Evolutionary conservation across 2,888 invertebrate genomes (phyloP).

Genomic region (Clepsis dumicolana): DNA sequence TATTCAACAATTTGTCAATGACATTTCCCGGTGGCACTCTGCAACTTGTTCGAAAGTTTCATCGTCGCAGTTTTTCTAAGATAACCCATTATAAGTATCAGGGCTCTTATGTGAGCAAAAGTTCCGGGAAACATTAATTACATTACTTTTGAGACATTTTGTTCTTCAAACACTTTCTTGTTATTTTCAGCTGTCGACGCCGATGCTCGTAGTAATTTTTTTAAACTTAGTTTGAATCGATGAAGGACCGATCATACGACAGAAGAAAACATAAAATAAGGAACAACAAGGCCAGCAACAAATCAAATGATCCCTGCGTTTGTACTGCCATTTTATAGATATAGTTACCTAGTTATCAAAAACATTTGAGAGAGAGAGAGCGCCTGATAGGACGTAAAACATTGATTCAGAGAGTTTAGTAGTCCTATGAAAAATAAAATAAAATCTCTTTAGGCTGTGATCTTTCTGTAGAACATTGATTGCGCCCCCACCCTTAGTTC

Average conservation of each 20-base stretch:
- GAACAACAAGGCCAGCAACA: slow-evolving; percentile 31
- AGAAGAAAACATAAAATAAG: slow-evolving; percentile 33
- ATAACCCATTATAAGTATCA: slow-evolving; percentile 54
- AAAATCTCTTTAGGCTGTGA: slow-evolving; percentile 65
- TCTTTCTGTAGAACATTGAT: slow-evolving; percentile 76
- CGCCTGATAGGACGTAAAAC: slow-evolving; percentile 33
- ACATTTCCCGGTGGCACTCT: slow-evolving; percentile 52
- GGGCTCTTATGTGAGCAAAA: slow-evolving; percentile 53
- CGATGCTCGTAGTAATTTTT: slow-evolving; percentile 5
- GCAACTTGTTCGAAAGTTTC: slow-evolving; percentile 53
- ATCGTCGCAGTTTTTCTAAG: slow-evolving; percentile 50
- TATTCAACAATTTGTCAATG: slow-evolving; percentile 54
- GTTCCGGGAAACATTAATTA: slow-evolving; percentile 63
- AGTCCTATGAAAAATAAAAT: slow-evolving; percentile 65
- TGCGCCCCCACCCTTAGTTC: slow-evolving; percentile 70
- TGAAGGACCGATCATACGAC: slow-evolving; percentile 8
- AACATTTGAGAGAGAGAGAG: slow-evolving; percentile 33
- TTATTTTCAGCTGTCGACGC: background rate
- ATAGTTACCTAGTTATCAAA: slow-evolving; percentile 40
- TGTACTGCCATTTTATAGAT: slow-evolving; percentile 31
- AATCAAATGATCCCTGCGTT: slow-evolving; percentile 27
- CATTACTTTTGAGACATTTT: slow-evolving; percentile 53
- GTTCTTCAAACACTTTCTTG: slow-evolving; percentile 15
- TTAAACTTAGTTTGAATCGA: background rate
- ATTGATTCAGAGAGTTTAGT: slow-evolving; percentile 59